Base-by-base conservation (phyloP, 2,888 invertebrate genomes). In the Lycia hirtaria region DNA sequence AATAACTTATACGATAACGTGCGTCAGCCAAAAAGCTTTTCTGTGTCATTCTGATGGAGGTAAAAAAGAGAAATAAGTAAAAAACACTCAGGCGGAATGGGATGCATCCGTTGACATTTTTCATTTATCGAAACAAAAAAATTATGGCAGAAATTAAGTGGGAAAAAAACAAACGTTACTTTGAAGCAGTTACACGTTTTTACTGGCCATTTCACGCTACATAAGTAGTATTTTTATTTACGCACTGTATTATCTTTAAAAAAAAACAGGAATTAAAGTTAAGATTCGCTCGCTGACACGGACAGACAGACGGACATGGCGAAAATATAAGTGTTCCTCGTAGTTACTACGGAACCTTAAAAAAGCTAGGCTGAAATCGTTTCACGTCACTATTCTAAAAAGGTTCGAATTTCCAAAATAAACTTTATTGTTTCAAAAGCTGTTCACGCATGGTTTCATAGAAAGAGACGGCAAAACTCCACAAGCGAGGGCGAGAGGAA, bases 11-110 rank as follows among this genome's bases (percentile, higher is more conserved):
- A 69, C 81, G 91, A 89, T 91, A 91, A 88, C 83, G 77, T 77
- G 66, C 80, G 83, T 80, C 83, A 77, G 80, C 81, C 88, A 89
- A 90, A 91, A 85, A 92, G 92, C 92, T 85, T 92, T 91, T 90
- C 88, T 84, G 89, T 92, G 92, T 92, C 83, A 74, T 75, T 75
- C 74, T 69, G 69, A 67, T 62, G 64, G 60, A 71, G 72, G 75
- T 76, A 77, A 81, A 78, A 78, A 41, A 41, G 41, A 24, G 5
- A 78, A 80, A 80, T 71, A 72, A 71, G 63, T 67, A 64, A 76
- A 62, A 62, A 72, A 75, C 67, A 60, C 62, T 43, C 58, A 58
- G 56, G 50, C 60, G 58, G 73, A 74, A 80, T 79, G 82, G 84
- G 83, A 85, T 83, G 81, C 84, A 79, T 71, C 75, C 79, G 79